These are phyloP conservation scores for Eclectus roratus DNA, from an alignment of 2,113 vertebrate genomes.

Conservation along the genomic window DNA sequence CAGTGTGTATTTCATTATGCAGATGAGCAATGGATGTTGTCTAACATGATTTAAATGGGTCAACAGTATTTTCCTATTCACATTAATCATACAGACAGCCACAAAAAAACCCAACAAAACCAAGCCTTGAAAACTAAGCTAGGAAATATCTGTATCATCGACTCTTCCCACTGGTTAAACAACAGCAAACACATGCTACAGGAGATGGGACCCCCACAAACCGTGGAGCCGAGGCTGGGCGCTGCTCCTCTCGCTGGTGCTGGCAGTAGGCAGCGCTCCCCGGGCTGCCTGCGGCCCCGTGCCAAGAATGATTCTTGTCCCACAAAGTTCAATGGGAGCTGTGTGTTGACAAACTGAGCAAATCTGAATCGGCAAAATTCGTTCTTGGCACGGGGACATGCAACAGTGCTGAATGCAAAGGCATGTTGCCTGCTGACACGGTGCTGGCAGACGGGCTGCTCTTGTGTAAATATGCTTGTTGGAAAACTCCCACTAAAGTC, in stretches of 20 bases:
- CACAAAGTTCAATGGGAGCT: neutral
- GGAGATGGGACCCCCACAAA: neutral
- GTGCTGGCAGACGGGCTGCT: neutral
- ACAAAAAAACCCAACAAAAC: neutral
- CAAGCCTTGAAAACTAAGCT: slow-evolving; percentile 55
- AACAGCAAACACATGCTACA: neutral
- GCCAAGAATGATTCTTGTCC: slow-evolving; percentile 40
- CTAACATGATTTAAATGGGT: slow-evolving; percentile 81
- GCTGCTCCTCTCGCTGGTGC: neutral
- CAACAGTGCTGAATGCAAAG: neutral
- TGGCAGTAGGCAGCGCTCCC: neutral
- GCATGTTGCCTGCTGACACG: neutral
- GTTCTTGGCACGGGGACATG: neutral
- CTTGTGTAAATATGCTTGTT: neutral
- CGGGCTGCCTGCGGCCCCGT: neutral
- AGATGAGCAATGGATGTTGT: slow-evolving; percentile 74
- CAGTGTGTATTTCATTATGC: slow-evolving; percentile 76
- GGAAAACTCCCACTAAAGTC: neutral
- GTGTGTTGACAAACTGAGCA: slow-evolving; percentile 49
- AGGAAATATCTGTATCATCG: slow-evolving; percentile 43
- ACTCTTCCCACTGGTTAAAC: neutral
- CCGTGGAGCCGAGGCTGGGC: neutral
- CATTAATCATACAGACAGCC: slow-evolving; percentile 79
- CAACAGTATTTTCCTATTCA: slow-evolving; percentile 80
- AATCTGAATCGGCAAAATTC: slow-evolving; percentile 33